These are phyloP conservation scores for Saguinus oedipus DNA, from an alignment of 2,797 vertebrate genomes.

Conservation along the genomic window DNA sequence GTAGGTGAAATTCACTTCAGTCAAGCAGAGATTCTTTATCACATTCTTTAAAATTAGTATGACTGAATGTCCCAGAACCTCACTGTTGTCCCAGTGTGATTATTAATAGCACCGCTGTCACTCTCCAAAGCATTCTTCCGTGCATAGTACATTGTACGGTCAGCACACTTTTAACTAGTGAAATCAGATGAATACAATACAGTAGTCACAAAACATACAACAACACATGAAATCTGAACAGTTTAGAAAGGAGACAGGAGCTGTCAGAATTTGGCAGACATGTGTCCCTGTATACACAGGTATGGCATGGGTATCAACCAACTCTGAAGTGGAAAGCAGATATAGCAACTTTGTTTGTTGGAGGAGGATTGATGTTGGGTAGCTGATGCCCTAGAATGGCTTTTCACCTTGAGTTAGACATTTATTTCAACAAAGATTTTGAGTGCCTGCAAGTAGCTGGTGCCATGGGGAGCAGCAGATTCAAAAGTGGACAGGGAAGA, in stretches of 20 bases:
- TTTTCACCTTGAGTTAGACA: neutral
- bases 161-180: neutral
- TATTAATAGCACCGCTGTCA: neutral
- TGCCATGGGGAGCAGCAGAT: fast-evolving
- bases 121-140: neutral
- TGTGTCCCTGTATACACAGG: neutral
- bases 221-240: neutral
- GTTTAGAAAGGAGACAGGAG: neutral
- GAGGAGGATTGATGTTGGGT: neutral
- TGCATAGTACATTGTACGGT: neutral
- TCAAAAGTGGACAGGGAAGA: fast-evolving
- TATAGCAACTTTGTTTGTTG: neutral
- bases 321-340: neutral
- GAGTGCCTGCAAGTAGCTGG: fast-evolving
- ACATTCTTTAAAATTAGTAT: neutral
- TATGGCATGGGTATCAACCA: neutral
- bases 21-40: neutral
- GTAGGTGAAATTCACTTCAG: neutral
- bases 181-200: neutral
- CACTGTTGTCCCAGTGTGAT: neutral
- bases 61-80: fast-evolving
- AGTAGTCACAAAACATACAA: neutral
- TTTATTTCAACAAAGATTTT: neutral
- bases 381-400: neutral
- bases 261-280: neutral